Percentiles rank a stretch among this genome's conserved stretches.
These are phyloP conservation scores for Accipiter cooperii DNA, from an alignment of 2,113 vertebrate species.

Conservation along the genomic window DNA sequence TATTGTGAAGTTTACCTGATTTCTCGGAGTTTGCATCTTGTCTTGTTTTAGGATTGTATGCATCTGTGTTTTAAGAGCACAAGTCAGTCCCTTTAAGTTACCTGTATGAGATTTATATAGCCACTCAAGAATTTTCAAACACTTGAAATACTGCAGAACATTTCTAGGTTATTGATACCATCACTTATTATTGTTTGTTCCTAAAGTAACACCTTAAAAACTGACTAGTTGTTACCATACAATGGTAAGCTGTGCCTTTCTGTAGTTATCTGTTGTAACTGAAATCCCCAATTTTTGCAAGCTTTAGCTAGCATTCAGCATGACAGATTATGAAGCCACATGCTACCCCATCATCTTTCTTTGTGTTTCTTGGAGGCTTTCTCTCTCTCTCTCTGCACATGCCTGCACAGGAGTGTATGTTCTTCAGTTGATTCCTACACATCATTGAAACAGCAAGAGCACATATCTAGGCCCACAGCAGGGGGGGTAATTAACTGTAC, in stretches of 20 bases:
- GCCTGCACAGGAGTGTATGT: neutral
- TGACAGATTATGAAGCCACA: conserved; percentile 33
- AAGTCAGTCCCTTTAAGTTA: neutral
- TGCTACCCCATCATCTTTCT: conserved; percentile 22
- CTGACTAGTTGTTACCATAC: neutral
- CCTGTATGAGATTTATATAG: neutral
- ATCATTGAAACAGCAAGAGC: conserved; percentile 50
- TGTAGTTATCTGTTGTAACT: conserved; percentile 11
- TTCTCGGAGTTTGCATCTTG: neutral
- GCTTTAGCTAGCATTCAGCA: conserved; percentile 35
- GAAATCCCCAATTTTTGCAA: conserved; percentile 38
- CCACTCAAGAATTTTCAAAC: neutral
- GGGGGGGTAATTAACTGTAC: conserved; percentile 59
- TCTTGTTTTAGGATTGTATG: neutral
- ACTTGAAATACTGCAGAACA: neutral
- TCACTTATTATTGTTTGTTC: conserved; percentile 1
- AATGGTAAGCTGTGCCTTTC: conserved; percentile 1
- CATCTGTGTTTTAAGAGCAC: neutral
- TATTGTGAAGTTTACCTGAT: neutral
- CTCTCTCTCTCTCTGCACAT: neutral
- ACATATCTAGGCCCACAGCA: conserved; percentile 33
- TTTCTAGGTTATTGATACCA: neutral
- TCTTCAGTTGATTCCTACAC: conserved; percentile 52
- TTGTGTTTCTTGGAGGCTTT: conserved; percentile 31
- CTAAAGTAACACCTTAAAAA: conserved; percentile 40